These are phyloP conservation scores for Anguilla rostrata DNA, from an alignment of 2,113 vertebrate genomes.

Conservation along the genomic window DNA sequence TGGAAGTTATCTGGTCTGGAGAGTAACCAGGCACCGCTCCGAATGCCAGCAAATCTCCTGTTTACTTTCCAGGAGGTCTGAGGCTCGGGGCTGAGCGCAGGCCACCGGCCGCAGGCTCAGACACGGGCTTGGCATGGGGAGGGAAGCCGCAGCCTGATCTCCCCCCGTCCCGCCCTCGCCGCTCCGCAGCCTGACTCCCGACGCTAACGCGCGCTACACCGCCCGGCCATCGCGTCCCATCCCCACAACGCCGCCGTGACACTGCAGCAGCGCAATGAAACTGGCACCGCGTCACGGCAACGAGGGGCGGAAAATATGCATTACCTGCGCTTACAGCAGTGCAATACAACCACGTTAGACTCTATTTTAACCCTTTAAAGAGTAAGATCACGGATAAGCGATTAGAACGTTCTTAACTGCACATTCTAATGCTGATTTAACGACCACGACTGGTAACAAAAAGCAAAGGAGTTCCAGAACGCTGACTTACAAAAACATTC, in stretches of 20 bases:
- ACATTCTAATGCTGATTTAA: no score
- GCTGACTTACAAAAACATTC: no score
- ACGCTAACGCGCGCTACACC: not conserved
- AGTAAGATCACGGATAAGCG: no score
- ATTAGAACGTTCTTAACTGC: no score
- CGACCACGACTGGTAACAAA: no score
- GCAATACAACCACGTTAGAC: not conserved
- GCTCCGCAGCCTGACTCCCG: not conserved
- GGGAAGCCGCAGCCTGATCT: not conserved
- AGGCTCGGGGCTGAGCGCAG: conserved; percentile 46
- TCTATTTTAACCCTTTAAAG: no score
- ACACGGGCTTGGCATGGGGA: conserved; percentile 34
- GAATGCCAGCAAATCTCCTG: conserved; percentile 21
- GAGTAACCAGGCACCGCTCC: conserved; percentile 23
- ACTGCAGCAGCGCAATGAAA: not conserved
- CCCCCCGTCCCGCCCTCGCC: not conserved
- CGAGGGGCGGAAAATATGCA: not conserved
- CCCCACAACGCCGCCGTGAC: not conserved
- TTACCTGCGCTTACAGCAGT: not conserved
- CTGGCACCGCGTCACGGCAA: not conserved
- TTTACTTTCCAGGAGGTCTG: conserved; percentile 37
- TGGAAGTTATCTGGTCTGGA: conserved; percentile 39
- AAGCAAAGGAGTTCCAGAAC: no score
- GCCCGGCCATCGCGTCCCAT: not conserved
- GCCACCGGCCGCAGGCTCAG: conserved; percentile 34